phyloP scores from a whole-genome alignment of 2,797 vertebrate species.

The Orestias chungarensis region DNA sequence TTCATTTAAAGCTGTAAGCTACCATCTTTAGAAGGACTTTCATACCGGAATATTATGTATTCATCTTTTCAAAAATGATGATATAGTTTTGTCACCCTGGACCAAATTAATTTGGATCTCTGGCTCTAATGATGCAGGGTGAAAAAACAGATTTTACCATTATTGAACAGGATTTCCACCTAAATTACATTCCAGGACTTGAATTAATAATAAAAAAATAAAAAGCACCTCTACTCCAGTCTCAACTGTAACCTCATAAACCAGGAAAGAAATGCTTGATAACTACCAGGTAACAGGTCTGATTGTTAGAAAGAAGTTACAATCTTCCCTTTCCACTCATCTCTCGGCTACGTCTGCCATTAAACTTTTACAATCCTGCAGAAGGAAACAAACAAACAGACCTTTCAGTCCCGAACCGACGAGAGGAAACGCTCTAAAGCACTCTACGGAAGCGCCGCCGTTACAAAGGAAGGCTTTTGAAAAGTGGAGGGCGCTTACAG shows the following conservation, averaged over 20 bases:
- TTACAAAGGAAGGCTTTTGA: slow-evolving; percentile 10
- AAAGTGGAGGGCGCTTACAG: neutral
- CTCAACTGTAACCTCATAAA: neutral
- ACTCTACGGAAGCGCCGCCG: slow-evolving; percentile 3
- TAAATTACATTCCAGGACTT: neutral
- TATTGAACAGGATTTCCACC: too few relatives aligned
- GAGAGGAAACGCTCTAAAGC: slow-evolving; percentile 2
- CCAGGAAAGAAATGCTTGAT: neutral
- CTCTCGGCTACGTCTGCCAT: neutral
- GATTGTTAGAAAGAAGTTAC: neutral
- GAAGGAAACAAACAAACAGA: neutral
- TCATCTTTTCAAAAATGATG: too few relatives aligned
- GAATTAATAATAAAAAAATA: neutral
- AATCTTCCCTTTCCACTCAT: neutral
- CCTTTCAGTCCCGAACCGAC: neutral
- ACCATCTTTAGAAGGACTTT: too few relatives aligned
- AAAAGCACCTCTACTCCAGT: neutral
- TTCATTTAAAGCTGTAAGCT: too few relatives aligned
- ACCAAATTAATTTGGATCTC: too few relatives aligned
- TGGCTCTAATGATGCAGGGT: too few relatives aligned
- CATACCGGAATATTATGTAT: too few relatives aligned
- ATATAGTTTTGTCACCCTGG: too few relatives aligned
- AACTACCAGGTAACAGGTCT: neutral
- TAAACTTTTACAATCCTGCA: neutral
- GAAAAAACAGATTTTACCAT: too few relatives aligned